Conservation (phyloP, 1,140 invertebrate genomes). For the Periplaneta americana region DNA sequence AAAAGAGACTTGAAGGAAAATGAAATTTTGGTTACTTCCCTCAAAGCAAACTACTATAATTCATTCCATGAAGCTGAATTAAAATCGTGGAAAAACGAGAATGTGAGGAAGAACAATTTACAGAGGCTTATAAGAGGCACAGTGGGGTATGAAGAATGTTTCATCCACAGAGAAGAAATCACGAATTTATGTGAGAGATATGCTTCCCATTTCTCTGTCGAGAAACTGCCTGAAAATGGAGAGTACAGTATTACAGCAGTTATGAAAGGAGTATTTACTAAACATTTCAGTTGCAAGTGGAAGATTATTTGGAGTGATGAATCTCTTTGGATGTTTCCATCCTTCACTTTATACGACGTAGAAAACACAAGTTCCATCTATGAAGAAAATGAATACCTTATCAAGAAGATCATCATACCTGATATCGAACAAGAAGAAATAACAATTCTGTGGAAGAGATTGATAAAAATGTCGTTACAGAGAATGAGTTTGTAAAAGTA, state of each 20-base stretch:
- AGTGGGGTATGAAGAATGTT: not conserved
- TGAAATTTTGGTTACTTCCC: not conserved
- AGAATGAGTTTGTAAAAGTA: not conserved
- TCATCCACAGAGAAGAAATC: not conserved
- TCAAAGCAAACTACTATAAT: not conserved
- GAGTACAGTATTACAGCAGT: not conserved
- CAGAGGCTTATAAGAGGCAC: not conserved
- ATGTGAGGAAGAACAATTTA: not conserved
- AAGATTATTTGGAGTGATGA: not conserved
- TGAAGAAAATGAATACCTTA: not conserved
- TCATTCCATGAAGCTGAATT: not conserved
- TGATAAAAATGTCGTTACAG: not conserved
- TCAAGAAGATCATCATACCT: not conserved
- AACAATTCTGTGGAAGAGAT: not conserved
- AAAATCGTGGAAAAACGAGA: not conserved
- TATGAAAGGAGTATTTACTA: not conserved
- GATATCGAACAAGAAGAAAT: not conserved
- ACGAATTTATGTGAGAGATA: not conserved
- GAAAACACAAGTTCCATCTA: not conserved
- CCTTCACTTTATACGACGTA: not conserved
- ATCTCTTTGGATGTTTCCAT: not conserved
- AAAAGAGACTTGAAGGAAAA: not conserved
- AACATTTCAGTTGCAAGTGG: not conserved
- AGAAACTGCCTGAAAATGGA: not conserved
- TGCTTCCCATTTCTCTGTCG: not conserved